Percentiles rank a stretch among this genome's conserved stretches.
Evolutionary conservation across 2,888 invertebrate species (phyloP).

Genomic region (Rhopalosiphum nymphaeae): DNA sequence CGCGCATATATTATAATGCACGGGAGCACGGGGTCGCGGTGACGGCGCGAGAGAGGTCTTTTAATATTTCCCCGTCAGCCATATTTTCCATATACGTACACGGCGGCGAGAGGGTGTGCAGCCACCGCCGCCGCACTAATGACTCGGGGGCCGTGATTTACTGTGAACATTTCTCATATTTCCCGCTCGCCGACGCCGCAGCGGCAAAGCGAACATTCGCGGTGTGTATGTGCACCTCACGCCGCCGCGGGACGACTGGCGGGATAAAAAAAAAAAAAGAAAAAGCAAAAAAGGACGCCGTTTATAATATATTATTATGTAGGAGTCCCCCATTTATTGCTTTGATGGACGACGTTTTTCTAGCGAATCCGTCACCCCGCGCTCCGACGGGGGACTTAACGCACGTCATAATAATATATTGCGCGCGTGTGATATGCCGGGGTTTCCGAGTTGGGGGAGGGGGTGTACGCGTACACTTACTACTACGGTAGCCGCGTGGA

Average conservation of each 20-base stretch:
- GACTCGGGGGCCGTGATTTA: conserved; percentile 55
- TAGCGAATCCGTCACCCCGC: conserved; percentile 41
- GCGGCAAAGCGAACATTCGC: not conserved
- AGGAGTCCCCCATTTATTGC: conserved; percentile 51
- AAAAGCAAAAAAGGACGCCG: conserved; percentile 21
- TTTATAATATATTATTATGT: conserved; percentile 17
- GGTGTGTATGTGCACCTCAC: not conserved
- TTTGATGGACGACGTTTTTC: conserved; percentile 58
- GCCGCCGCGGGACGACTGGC: not conserved
- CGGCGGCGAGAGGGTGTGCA: not conserved
- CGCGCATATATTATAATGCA: not conserved
- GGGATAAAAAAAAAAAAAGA: not conserved
- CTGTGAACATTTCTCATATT: conserved; percentile 57
- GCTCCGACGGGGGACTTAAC: conserved; percentile 16
- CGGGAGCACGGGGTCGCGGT: not conserved
- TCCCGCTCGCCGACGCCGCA: not conserved
- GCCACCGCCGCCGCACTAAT: conserved; percentile 55
- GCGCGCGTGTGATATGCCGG: too few relatives aligned
- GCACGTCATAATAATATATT: not conserved
- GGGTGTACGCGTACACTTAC: not conserved
- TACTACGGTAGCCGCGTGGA: not conserved
- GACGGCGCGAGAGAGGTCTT: conserved; percentile 45
- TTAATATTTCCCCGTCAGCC: conserved; percentile 57
- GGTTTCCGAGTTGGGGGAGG: too few relatives aligned
- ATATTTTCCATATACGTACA: conserved; percentile 38